Percentiles rank a stretch among this genome's conserved stretches.
Conservation (phyloP, 2,113 vertebrate species). For the Clarias macrocephalus region DNA sequence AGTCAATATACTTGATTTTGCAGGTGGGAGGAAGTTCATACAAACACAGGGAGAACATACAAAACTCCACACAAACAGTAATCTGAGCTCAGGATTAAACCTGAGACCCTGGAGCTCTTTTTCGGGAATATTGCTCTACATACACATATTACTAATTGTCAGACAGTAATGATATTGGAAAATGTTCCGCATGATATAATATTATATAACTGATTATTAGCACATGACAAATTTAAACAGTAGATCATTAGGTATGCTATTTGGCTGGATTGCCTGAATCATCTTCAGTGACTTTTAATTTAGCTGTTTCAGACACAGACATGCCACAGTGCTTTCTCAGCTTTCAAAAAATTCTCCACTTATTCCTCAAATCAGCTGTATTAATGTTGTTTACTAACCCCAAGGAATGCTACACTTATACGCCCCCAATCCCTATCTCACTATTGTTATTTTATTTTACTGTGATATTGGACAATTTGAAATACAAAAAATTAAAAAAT, state of each 20-base stretch:
- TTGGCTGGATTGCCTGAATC: slow-evolving; percentile 17
- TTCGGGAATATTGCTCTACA: background rate
- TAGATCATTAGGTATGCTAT: slow-evolving; percentile 8
- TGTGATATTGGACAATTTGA: slow-evolving; percentile 64
- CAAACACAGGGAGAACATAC: background rate
- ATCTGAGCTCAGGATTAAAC: background rate
- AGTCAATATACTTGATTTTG: background rate
- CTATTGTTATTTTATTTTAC: slow-evolving; percentile 60
- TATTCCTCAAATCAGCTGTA: slow-evolving; percentile 58
- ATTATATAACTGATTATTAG: background rate
- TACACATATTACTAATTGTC: background rate
- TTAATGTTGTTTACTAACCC: slow-evolving; percentile 57
- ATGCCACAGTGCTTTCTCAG: slow-evolving; percentile 35
- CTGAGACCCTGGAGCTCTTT: background rate
- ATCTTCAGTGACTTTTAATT: slow-evolving; percentile 29
- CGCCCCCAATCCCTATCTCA: slow-evolving; percentile 36
- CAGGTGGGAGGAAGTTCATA: background rate
- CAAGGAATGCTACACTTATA: no score
- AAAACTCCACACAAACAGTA: background rate
- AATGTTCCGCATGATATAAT: background rate
- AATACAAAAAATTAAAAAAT: slow-evolving; percentile 63
- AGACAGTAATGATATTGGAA: background rate
- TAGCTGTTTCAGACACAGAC: slow-evolving; percentile 42
- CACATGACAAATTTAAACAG: slow-evolving; percentile 4
- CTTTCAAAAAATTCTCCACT: slow-evolving; percentile 48